phyloP scores from a whole-genome alignment of 2,797 vertebrate genomes.

The Mus spretus region DNA sequence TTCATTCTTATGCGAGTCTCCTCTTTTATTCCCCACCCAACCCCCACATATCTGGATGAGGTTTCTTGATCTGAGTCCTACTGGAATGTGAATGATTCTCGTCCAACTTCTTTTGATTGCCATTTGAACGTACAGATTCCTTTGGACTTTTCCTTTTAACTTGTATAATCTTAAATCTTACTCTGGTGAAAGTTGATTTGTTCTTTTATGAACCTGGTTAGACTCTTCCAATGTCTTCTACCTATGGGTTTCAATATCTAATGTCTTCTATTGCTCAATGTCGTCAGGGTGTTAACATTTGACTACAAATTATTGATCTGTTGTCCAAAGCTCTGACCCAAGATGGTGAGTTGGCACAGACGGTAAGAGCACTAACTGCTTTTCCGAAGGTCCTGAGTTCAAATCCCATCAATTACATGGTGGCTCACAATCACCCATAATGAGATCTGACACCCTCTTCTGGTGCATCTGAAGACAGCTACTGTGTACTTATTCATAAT shows the following conservation, averaged over 20 bases:
- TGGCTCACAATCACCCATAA: too few species aligned
- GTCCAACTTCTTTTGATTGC: neutral
- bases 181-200: neutral
- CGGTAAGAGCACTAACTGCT: too few species aligned
- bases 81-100: neutral
- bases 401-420: too few species aligned
- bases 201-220: neutral
- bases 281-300: too few species aligned
- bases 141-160: conserved; percentile 5
- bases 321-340: neutral
- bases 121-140: conserved; percentile 5
- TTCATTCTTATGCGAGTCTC: neutral
- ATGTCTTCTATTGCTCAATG: neutral
- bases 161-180: neutral
- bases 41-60: neutral
- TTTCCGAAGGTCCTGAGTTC: too few species aligned
- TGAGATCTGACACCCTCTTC: too few species aligned
- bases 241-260: too few species aligned
- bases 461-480: too few species aligned
- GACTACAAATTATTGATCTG: neutral
- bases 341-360: too few species aligned
- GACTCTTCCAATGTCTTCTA: neutral
- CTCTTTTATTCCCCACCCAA: neutral
- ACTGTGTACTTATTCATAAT: too few species aligned
- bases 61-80: conserved; percentile 3